Evolutionary conservation across 1,140 invertebrate species (phyloP), one percentile per base, ranked within the genome.

Genomic region (Acyrthosiphon pisum): DNA sequence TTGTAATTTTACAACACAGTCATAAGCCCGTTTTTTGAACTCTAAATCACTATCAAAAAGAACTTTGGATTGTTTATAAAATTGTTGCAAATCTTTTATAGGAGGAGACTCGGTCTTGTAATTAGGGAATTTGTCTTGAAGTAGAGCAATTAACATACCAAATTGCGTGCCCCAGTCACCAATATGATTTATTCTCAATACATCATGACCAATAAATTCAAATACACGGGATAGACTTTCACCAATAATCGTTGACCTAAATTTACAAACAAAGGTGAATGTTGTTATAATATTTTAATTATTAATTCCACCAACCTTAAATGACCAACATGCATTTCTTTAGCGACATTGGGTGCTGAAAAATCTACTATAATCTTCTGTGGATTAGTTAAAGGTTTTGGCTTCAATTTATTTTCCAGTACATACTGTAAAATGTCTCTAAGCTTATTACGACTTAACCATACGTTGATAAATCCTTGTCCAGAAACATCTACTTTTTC

Each of bases 111-210:
- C 96, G 9, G 95, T 97, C 50, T 97, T 95, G 95, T 98, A 99
- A 95, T 99, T 96, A 0, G 99, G 99, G 95, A 98, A 99, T 94
- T 97, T 97, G 94, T 99, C 99, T 95, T 98, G 97, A 41, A 99
- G 96, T 96, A 99, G 98, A 90, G 99, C 98, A 95, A 99, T 99
- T 0, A 99, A 96, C 99, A 99, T 99, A 89, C 99, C 99, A 96
- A 99, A 99, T 95, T 99, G 99, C 2, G 99, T 99, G 20, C 99
- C 99, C 99, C 99, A 99, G 95, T 99, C 99, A n/a, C 99, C 99
- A 86, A 99, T 95, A 95, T 99, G 99, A 95, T 99, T 99, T 1
- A 99, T 94, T 30, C 99, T 96, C 9, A 99, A 94, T 1, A 99
- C 99, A 96, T 99, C 97, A 96, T 99, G 98, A 0, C 98, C 98